Base-by-base conservation (phyloP, 2,888 invertebrate species). In the Eupelmus urozonus region DNA sequence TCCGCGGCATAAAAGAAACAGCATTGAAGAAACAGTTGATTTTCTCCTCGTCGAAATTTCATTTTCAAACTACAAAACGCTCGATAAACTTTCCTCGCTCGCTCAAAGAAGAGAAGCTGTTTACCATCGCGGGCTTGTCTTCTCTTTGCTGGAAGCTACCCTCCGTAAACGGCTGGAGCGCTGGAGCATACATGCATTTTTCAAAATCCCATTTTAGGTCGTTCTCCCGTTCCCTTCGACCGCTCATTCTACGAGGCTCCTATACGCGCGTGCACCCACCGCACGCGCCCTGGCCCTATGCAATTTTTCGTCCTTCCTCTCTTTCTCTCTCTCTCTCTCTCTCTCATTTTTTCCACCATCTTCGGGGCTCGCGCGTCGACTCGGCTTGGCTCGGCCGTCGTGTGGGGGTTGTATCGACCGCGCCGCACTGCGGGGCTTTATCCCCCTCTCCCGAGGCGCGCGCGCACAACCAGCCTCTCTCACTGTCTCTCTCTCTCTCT, bases 351-450 rank as follows among this genome's bases (percentile, higher is more conserved):
- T 40, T 40, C 40, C 53, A 20, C 66, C 20, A 55, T 67, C n/a
- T 59, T 59, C 13, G 9, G 34, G 9, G 34, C 34, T 34, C 9
- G 34, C 34, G 34, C 34, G 34, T 34, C n/a, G n/a, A n/a, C 9
- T 34, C 34, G 34, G 53, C 60, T 45, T 51, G 40, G 73, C 27
- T 59, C 34, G 75, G 81, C n/a, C n/a, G 40, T 66, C 69, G 65
- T 73, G 82, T 83, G 84, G 87, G 86, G 85, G 87, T 86, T 85
- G 85, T 89, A 89, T 89, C 89, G 89, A 89, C 87, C 89, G 87
- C 88, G 89, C 87, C 88, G 88, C 87, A 89, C 88, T 89, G 89
- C 89, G 87, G 89, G 89, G 89, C 89, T 89, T 89, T 88, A 85
- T 87, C 88, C 89, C 87, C 85, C 87, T 81, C 74, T 62, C 80